Evolutionary conservation across 2,888 invertebrate species (phyloP), one percentile per base, ranked within the genome.

Genomic region (Lithodes maja): DNA sequence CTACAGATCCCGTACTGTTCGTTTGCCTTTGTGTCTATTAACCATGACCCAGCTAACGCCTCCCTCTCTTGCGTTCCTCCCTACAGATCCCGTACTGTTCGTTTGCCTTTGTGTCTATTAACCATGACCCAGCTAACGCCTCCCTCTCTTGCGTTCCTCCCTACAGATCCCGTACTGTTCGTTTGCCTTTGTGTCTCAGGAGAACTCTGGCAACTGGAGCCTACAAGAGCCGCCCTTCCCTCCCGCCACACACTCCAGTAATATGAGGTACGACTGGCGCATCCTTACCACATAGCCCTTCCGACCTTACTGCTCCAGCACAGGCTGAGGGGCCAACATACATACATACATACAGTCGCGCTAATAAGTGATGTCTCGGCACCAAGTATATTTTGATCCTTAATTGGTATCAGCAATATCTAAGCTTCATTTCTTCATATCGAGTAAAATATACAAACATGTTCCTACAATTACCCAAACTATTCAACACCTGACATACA

Each of bases 191-290:
- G 90, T 87, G 15, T 79, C 78, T 53, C 90, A 91, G 52, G 89
- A 86, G 53, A 86, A 81, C 3, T 94, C 95, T 85, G 94, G 94
- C 68, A 95, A 91, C 9, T 97, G 97, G 96, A 95, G 95, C 92
- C 94, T 98, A 15, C 95, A 95, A 15, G 96, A 96, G 89, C 96
- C 98, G 0, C 97, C 97, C 1, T 96, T 97, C 93, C 96, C 97
- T 3, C 97, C 98, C 0, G 95, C 97, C 54, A 97, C 97, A 78
- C 98, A 98, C 94, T 96, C 97, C 71, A 96, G 96, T 93, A 98
- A 98, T 92, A 96, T 96, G 91, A 95, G 97, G 89, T 98, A 97
- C 93, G 97, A 98, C 83, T 91, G 91, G 91, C 89, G 82, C 77
- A 49, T n/a, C 77, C 33, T 77, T 33, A 50, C 7, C 50, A 50